Conservation (phyloP, 2,113 vertebrate species). For the Xenopus borealis region DNA sequence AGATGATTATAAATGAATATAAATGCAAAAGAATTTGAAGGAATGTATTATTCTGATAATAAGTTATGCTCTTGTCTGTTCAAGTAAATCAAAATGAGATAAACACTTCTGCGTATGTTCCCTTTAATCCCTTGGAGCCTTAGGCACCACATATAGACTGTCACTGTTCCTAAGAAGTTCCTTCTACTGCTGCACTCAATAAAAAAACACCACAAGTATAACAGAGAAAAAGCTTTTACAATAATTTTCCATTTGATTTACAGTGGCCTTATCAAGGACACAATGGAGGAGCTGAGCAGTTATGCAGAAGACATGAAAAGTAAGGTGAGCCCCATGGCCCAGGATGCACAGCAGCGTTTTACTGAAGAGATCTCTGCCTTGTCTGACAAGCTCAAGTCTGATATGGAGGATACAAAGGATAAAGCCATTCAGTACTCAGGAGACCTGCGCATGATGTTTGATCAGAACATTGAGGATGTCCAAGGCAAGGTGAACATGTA, state of each 20-base stretch:
- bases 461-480: conserved; percentile 64
- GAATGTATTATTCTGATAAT: too few species aligned
- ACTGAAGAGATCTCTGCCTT: conserved; percentile 64
- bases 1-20: too few species aligned
- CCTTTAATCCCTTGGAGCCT: too few species aligned
- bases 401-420: conserved; percentile 70
- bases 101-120: too few species aligned
- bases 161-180: too few species aligned
- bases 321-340: conserved; percentile 61
- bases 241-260: background rate
- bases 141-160: too few species aligned
- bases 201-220: too few species aligned
- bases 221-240: too few species aligned
- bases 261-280: conserved; percentile 74
- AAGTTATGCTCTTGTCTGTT: too few species aligned
- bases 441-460: conserved; percentile 66
- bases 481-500: conserved; percentile 58
- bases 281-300: conserved; percentile 62
- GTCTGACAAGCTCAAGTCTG: conserved; percentile 60
- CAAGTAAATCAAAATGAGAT: too few species aligned
- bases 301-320: conserved; percentile 60
- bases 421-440: conserved; percentile 62
- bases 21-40: too few species aligned
- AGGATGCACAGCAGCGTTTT: conserved; percentile 53
- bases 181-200: too few species aligned